Evolutionary conservation across 2,888 invertebrate species (phyloP).

Genomic region (Hylaea fasciaria): DNA sequence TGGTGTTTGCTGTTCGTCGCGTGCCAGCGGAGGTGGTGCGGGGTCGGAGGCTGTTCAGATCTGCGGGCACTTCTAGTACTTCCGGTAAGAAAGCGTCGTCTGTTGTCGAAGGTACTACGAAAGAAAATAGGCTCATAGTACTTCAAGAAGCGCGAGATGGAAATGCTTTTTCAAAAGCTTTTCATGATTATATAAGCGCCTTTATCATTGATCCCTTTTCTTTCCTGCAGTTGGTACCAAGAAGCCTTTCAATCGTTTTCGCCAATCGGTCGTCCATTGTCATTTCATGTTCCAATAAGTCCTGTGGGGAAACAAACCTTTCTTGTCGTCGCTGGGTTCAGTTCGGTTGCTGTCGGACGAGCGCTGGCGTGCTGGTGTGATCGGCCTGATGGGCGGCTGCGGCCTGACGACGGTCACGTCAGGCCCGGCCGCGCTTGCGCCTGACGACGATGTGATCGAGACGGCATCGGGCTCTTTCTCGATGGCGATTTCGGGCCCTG

Average conservation of each 20-base stretch:
- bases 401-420: conserved; percentile 72
- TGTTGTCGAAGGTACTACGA: conserved; percentile 66
- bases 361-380: conserved; percentile 76
- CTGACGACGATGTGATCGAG: conserved; percentile 76
- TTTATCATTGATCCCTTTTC: too few relatives aligned
- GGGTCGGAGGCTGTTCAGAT: conserved; percentile 67
- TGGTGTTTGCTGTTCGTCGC: conserved; percentile 76
- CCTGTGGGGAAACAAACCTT: conserved; percentile 55
- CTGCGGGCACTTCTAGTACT: conserved; percentile 66
- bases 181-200: too few relatives aligned
- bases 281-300: too few relatives aligned
- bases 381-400: conserved; percentile 65
- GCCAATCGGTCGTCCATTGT: too few relatives aligned
- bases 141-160: too few relatives aligned
- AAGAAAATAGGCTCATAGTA: conserved; percentile 5
- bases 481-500: conserved; percentile 66
- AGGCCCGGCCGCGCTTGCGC: conserved; percentile 70
- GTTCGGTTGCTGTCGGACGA: conserved; percentile 85
- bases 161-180: too few relatives aligned
- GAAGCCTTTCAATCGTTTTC: too few relatives aligned
- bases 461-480: conserved; percentile 71
- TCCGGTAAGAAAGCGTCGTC: conserved; percentile 80
- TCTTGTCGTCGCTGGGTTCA: conserved; percentile 79
- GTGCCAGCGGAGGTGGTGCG: conserved; percentile 77
- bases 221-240: too few relatives aligned